Conservation (phyloP, 2,888 invertebrate species). For the Oscheius onirici region DNA sequence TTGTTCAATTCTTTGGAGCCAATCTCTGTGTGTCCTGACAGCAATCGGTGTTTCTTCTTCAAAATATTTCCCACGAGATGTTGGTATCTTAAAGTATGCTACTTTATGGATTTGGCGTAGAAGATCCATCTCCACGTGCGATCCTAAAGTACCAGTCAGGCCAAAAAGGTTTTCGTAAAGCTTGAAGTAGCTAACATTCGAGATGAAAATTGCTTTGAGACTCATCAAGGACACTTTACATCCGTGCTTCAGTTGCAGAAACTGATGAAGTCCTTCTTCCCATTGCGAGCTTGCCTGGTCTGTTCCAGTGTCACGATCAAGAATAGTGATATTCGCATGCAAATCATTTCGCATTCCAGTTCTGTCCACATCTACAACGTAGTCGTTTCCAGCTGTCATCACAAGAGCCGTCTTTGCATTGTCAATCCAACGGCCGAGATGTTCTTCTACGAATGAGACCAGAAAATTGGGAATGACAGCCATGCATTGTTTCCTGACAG, state of each 20-base stretch:
- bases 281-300: constrained; percentile 72
- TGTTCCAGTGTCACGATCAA: constrained; percentile 69
- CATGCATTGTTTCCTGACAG: neutral
- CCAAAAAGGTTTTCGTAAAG: constrained; percentile 67
- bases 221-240: constrained; percentile 67
- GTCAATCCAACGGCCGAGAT: constrained; percentile 14
- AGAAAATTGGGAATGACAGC: constrained; percentile 8
- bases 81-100: constrained; percentile 35
- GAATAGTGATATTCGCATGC: constrained; percentile 30
- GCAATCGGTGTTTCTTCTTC: constrained; percentile 34
- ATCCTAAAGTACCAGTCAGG: constrained; percentile 73
- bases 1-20: constrained; percentile 28
- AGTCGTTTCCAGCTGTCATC: constrained; percentile 12
- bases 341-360: constrained; percentile 18
- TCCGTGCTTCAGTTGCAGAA: constrained; percentile 71
- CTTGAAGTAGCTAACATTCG: constrained; percentile 69
- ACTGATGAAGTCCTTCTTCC: constrained; percentile 70
- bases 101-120: constrained; percentile 31
- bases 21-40: neutral
- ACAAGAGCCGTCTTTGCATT: constrained; percentile 20
- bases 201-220: constrained; percentile 72
- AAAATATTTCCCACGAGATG: constrained; percentile 30
- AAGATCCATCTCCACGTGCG: constrained; percentile 54
- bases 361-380: constrained; percentile 35
- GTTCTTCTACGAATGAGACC: neutral